These are phyloP conservation scores for Periophthalmus magnuspinnatus DNA, from an alignment of 2,797 vertebrate species.

Conservation along the genomic window DNA sequence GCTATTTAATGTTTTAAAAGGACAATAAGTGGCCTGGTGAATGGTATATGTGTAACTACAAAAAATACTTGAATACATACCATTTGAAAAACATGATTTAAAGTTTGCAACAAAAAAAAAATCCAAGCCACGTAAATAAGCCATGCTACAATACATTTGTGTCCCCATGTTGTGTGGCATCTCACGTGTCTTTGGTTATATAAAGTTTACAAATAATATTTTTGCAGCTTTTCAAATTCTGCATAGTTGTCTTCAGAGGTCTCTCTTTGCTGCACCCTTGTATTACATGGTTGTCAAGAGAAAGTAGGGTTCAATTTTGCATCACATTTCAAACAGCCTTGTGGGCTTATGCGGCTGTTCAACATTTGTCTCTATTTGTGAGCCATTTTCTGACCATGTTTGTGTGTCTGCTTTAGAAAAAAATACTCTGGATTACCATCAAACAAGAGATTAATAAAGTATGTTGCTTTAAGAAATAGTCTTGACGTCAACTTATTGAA, in stretches of 20 bases:
- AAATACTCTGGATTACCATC: conserved; percentile 3
- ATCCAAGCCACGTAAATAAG: conserved; percentile 2
- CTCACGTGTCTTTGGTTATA: not conserved
- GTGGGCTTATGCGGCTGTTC: conserved; percentile 10
- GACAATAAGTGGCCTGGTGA: conserved; percentile 1
- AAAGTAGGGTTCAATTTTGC: not conserved
- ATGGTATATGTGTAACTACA: conserved; percentile 6
- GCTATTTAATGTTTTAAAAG: not conserved
- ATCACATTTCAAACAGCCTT: conserved; percentile 5
- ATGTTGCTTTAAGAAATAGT: conserved; percentile 3
- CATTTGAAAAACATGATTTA: conserved; percentile 3
- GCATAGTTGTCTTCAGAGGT: conserved; percentile 3
- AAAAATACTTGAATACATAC: conserved; percentile 19
- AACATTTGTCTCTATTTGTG: conserved; percentile 15
- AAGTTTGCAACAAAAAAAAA: not conserved
- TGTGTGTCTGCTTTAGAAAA: conserved; percentile 8
- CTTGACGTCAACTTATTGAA: not conserved
- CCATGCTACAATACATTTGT: conserved; percentile 5
- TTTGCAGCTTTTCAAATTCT: conserved; percentile 1
- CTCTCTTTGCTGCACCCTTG: not conserved
- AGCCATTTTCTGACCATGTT: conserved; percentile 4
- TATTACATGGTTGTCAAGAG: conserved; percentile 1
- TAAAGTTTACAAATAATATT: not conserved
- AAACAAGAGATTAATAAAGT: conserved; percentile 12
- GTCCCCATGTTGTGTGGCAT: conserved; percentile 7